Evolutionary conservation across 2,797 vertebrate genomes (phyloP).

Genomic region (Echeneis naucrates): DNA sequence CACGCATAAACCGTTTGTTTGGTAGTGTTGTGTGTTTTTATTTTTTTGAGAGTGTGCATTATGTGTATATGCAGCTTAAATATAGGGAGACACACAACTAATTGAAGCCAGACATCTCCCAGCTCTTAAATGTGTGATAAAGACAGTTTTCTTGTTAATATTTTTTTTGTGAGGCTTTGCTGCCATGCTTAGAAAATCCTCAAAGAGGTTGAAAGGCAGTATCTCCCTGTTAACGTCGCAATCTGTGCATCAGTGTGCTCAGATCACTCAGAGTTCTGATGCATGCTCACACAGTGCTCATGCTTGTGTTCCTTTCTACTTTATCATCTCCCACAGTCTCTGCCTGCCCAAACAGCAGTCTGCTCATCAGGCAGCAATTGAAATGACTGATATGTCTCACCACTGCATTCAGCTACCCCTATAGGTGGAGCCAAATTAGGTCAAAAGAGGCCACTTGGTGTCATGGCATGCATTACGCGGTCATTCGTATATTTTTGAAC

Average conservation of each 20-base stretch:
- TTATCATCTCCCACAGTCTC: conserved; percentile 42
- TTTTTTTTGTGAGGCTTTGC: conserved; percentile 14
- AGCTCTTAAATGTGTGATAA: background rate
- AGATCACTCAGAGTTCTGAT: conserved; percentile 15
- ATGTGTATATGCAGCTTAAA: conserved; percentile 32
- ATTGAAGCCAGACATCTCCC: conserved; percentile 18
- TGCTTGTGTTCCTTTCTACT: conserved; percentile 10
- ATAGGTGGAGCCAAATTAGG: conserved; percentile 20
- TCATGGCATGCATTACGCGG: background rate
- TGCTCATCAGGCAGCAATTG: conserved; percentile 31
- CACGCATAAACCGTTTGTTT: conserved; percentile 34
- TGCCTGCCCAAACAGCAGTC: conserved; percentile 25
- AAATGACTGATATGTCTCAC: conserved; percentile 31
- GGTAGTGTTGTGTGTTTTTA: conserved; percentile 22
- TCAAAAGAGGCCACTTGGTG: background rate
- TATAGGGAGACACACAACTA: conserved; percentile 34
- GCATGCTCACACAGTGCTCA: background rate
- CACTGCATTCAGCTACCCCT: conserved; percentile 21
- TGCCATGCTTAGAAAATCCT: conserved; percentile 2
- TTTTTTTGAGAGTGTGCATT: conserved; percentile 10
- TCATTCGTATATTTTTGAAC: background rate
- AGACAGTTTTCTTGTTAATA: background rate
- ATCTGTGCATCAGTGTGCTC: conserved; percentile 13
- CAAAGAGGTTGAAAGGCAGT: conserved; percentile 6
- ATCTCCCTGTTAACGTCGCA: conserved; percentile 6